Conservation (phyloP, 2,113 vertebrate genomes). For the Cottus gobio region DNA sequence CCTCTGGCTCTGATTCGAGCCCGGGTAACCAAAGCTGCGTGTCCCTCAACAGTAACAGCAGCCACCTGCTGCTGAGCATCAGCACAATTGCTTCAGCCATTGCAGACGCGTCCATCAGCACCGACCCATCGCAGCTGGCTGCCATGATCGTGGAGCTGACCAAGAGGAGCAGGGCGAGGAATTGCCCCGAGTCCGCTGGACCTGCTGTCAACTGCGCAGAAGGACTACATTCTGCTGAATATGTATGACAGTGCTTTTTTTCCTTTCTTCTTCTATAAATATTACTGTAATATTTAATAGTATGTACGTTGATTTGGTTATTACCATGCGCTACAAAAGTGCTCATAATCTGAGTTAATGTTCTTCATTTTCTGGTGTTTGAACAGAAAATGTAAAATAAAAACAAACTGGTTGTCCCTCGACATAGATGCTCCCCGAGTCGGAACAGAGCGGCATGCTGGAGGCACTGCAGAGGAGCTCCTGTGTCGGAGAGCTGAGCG, state of each 20-base stretch:
- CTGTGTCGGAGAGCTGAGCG: constrained; percentile 68
- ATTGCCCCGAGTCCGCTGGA: not conserved
- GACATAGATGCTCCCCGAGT: not conserved
- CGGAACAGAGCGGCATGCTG: constrained; percentile 53
- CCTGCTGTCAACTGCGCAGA: constrained; percentile 1
- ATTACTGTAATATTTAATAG: not conserved
- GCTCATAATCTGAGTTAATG: not conserved
- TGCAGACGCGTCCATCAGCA: constrained; percentile 90
- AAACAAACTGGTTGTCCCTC: not conserved
- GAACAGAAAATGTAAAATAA: not conserved
- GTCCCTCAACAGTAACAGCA: constrained; percentile 57
- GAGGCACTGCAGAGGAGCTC: constrained; percentile 76
- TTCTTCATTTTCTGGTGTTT: not conserved
- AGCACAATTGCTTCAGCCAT: constrained; percentile 95
- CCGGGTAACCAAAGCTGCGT: constrained; percentile 41
- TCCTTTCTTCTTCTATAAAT: not conserved
- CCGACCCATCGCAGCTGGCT: constrained; percentile 92
- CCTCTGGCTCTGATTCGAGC: constrained; percentile 38
- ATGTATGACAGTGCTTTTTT: constrained; percentile 43
- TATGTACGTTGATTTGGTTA: not conserved
- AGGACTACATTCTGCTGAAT: constrained; percentile 4
- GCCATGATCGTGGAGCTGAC: constrained; percentile 92
- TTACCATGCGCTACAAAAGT: not conserved
- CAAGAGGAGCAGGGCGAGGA: constrained; percentile 81
- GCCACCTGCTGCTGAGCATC: constrained; percentile 87